Evolutionary conservation across 2,888 invertebrate species (phyloP), one percentile per base, ranked within the genome.

Genomic region (Pachycephus smyrnensis): DNA sequence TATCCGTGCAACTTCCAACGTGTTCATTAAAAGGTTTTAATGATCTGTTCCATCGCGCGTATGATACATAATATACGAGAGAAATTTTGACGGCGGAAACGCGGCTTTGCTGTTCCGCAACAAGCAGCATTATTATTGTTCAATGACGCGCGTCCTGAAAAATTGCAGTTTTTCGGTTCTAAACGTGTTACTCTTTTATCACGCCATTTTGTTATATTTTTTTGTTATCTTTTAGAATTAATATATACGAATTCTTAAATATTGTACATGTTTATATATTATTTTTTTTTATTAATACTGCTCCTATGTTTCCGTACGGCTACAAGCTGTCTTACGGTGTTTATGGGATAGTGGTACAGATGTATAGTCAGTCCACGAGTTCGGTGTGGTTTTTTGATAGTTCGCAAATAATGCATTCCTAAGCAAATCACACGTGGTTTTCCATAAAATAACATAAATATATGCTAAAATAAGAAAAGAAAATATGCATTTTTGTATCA

Each of bases 11-110:
- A 82, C 81, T 83, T 84, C 80, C 80, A 82, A 81, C 80, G 71
- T 76, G 80, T 79, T 82, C 80, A 81, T 85, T 84, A 84, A 82
- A 84, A 75, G 81, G 77, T 83, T 82, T 82, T 77, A 78, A 82
- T 82, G 82, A 73, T 73, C 74, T 78, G 79, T 82, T 80, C 82
- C 35, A 75, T 35, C 73, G 30, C 55, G 73, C 73, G 36, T 71
- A 68, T 71, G 68, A 78, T 73, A 76, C 35, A 73, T 71, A 71
- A 31, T 33, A 71, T 33, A 71, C 31, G 31, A 32, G 12, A 33
- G 15, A 9, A 71, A 33, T 15, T 71, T 71, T 31, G 33, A 71
- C 68, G 3, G 4, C 23, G 23, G 3, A 68, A 68, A n/a, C 3
- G 68, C 4, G 68, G 15, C 68, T 68, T 15, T n/a, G 4, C 32